Evolutionary conservation across 2,888 invertebrate genomes (phyloP), one percentile per base, ranked within the genome.

Genomic region (Sericinus montela): DNA sequence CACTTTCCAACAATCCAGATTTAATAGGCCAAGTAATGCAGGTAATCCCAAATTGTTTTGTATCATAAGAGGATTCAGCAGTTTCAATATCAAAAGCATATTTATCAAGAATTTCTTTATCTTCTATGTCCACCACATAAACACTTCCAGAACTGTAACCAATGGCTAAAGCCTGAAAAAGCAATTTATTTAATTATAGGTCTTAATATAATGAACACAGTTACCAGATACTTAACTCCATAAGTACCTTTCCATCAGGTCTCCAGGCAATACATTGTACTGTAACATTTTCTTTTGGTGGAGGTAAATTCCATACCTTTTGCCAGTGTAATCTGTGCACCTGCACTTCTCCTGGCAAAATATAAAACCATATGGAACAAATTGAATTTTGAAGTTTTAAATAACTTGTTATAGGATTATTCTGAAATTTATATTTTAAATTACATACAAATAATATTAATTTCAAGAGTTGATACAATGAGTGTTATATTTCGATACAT

Each of bases 271-370:
- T 91, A 9, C 94, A 93, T 53, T 91, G 92, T 0, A 97, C 95
- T 32, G 89, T 90, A 13, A 93, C 87, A 65, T 92, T 92, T 72
- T 97, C 96, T 56, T 92, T 92, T 3, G 93, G 94, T 2, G 97
- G 93, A 40, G 92, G 89, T 55, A 97, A 89, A 46, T 92, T 92
- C 94, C 98, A 98, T 7, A 98, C 97, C 79, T 95, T 94, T 71
- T 98, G 97, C 97, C 97, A 98, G 49, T 95, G 95, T 28, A 98
- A 86, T 55, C 98, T 92, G 72, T 98, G 96, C 37, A 98, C 91
- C 50, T 95, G 92, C 6, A 97, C 93, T 87, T 97, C 97, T 52
- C 97, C 97, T 96, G 57, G 19, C 2, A 5, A 19, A 3, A 19
- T 19, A 19, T 19, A n/a, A n/a, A n/a, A n/a, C n/a, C n/a, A n/a